Evolutionary conservation across 2,113 vertebrate genomes (phyloP), one percentile per base, ranked within the genome.

Genomic region (Periophthalmodon schlosseri): DNA sequence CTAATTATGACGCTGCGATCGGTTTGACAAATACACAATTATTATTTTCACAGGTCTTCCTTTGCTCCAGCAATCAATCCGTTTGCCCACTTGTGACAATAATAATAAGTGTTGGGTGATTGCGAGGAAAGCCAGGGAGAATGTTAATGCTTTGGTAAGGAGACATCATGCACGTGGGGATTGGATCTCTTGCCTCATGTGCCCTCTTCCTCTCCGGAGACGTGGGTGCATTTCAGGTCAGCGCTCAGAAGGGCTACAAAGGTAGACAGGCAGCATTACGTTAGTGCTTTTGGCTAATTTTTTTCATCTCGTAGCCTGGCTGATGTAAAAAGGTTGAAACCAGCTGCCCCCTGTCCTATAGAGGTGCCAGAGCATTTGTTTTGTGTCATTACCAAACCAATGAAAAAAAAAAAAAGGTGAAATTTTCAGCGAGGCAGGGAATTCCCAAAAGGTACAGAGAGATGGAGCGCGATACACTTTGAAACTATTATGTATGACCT

Each of bases 1-100:
- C 80, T 87, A 90, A 91, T 91, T 88, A 83, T 64, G 52, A 82
- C 18, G 7, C 64, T 5, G 74, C 74, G 68, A 81, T 86, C 86
- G 72, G 54, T 60, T 72, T 70, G 61, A 58, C 72, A 79, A 87
- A 87, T 79, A 66, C 60, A 81, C 77, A 87, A 79, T 74, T 63
- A 79, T 76, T 12, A 81, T 86, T 84, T 86, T 85, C 75, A 69
- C 70, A 80, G 74, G 73, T 60, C 78, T 76, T 74, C 69, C 78
- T 76, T 75, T 77, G 77, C 78, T 75, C 52, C 16, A 56, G 72
- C 75, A 14, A 83, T 87, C 77, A 83, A 84, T 90, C 84, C 83
- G 23, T 78, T 75, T 88, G 88, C 84, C 88, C 86, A 78, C 78
- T 76, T 74, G 65, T 60, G 65, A 58, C 74, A 18, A 49, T 87